These are phyloP conservation scores for Melangyna quadrimaculata DNA, from an alignment of 2,888 invertebrate species.

Conservation along the genomic window DNA sequence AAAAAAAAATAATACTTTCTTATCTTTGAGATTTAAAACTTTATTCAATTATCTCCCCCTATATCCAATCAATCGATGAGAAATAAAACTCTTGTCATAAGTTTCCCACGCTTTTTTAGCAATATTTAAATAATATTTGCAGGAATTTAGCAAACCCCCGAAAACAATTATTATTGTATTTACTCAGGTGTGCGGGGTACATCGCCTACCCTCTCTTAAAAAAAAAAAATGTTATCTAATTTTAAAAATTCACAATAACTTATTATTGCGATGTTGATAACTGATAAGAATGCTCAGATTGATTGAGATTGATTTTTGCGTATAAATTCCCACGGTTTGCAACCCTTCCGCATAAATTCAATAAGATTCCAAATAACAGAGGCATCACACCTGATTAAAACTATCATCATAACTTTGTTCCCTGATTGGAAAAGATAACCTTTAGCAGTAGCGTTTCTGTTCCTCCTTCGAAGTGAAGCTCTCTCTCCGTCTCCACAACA, in stretches of 20 bases:
- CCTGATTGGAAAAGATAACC: slow-evolving; percentile 40
- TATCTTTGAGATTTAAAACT: neutral
- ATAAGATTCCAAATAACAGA: neutral
- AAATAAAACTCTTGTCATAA: neutral
- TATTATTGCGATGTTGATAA: neutral
- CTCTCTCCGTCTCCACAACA: neutral
- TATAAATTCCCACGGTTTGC: slow-evolving; percentile 54
- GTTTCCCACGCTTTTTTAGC: neutral
- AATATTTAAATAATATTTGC: neutral
- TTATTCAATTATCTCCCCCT: neutral
- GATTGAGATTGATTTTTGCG: neutral
- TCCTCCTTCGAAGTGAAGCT: slow-evolving; percentile 1
- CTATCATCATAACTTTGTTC: slow-evolving; percentile 9
- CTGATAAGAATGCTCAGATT: slow-evolving; percentile 2
- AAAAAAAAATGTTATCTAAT: neutral
- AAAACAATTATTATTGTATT: slow-evolving; percentile 35
- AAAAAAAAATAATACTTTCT: neutral
- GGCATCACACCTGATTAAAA: slow-evolving; percentile 62
- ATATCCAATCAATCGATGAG: neutral
- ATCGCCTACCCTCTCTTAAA: slow-evolving; percentile 4
- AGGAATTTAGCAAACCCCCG: slow-evolving; percentile 2
- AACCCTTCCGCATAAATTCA: slow-evolving; percentile 27
- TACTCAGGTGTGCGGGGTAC: slow-evolving; percentile 61
- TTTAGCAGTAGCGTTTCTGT: slow-evolving; percentile 49
- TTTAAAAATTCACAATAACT: neutral